Evolutionary conservation across 2,888 invertebrate genomes (phyloP), one percentile per base, ranked within the genome.

Genomic region (Didymodactylos carnosus): DNA sequence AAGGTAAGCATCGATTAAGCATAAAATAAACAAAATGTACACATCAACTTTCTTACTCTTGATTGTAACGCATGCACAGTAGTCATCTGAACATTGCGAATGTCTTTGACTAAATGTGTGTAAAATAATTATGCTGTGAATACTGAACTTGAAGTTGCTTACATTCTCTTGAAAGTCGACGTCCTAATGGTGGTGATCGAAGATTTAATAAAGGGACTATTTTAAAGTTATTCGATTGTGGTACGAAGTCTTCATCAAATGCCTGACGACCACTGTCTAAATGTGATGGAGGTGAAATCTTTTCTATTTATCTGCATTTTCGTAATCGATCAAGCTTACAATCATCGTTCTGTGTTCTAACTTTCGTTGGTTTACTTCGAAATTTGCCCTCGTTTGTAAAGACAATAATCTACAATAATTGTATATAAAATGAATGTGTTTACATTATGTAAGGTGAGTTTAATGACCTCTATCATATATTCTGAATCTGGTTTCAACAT

Each of bases 301-400:
- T 10, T 2, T 23, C 3, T 3, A 7, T 46, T 23, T 1, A 1
- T 35, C 10, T 62, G 16, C 0, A 29, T 10, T 29, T 3, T 8
- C 5, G 0, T 3, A 35, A 19, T 8, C 1, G 6, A 25, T 7
- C 1, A 35, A 35, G 78, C 80, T 80, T 78, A 83, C 83, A 83
- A 77, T 82, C 82, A 78, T 83, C 82, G 76, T 82, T 83, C 0
- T 80, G 78, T 49, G 82, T 83, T 72, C 79, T 76, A 72, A 81
- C 81, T 77, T 80, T 82, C 14, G 81, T 77, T n/a, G 79, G 71
- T 77, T 81, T 82, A 73, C 83, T 83, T 72, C 82, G 82, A 80
- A 80, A 81, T 62, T 79, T 81, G 13, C 82, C 83, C 76, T 83
- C 83, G 77, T 79, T 82, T 7, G 83, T 83, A 23, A 83, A 75